A percentile compares a stretch with the other conserved stretches of the same genome.
phyloP scores from a whole-genome alignment of 2,113 vertebrate genomes.

The Melanostigma gelatinosum region DNA sequence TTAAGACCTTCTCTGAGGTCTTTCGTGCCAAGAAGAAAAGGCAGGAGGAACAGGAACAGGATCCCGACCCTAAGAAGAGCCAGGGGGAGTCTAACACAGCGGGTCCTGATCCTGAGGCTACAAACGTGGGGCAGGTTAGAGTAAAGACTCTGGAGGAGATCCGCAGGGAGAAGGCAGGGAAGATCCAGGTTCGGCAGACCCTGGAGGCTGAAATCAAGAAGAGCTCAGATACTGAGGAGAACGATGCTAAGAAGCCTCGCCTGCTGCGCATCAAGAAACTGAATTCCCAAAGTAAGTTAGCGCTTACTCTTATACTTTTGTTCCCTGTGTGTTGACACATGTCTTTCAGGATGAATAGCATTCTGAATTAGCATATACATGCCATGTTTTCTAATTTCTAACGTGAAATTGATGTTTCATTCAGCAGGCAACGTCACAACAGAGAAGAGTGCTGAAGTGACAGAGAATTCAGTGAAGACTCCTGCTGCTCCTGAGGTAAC shows the following conservation, averaged over 20 bases:
- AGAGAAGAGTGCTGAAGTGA: constrained; percentile 53
- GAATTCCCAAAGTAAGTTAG: constrained; percentile 71
- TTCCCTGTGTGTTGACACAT: not conserved
- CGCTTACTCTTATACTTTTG: not conserved
- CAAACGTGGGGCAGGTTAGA: constrained; percentile 68
- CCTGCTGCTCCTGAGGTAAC: constrained; percentile 56
- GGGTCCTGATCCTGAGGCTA: not conserved
- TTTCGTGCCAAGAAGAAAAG: constrained; percentile 85
- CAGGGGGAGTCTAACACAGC: not conserved
- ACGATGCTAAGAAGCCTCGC: constrained; percentile 52
- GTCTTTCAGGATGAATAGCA: not conserved
- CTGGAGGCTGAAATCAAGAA: constrained; percentile 34
- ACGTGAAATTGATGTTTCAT: constrained; percentile 5
- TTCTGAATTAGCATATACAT: not conserved
- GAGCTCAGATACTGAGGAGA: constrained; percentile 35
- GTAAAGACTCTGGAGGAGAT: constrained; percentile 96
- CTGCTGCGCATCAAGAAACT: constrained; percentile 79
- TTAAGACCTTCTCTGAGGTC: constrained; percentile 85
- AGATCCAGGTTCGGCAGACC: constrained; percentile 77
- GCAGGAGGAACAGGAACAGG: constrained; percentile 79
- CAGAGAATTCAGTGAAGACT: constrained; percentile 20
- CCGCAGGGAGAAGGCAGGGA: constrained; percentile 90
- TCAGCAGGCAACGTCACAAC: constrained; percentile 35
- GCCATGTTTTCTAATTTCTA: not conserved
- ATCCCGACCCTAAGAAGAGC: not conserved